These are phyloP conservation scores for Sweltsa coloradensis DNA, from an alignment of 1,140 invertebrate species.

Conservation along the genomic window DNA sequence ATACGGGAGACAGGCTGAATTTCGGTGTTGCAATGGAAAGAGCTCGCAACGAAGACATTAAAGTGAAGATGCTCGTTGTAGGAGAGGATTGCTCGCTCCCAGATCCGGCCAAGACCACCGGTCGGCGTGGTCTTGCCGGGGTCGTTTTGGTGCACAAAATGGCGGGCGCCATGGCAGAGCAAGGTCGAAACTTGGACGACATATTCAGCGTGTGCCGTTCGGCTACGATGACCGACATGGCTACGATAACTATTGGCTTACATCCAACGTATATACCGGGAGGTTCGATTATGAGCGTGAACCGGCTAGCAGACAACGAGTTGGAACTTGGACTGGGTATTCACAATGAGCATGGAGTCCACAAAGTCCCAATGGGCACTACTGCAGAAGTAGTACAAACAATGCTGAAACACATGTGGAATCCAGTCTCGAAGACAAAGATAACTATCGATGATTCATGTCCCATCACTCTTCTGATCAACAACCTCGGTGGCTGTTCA, in stretches of 20 bases:
- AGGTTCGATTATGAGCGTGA: constrained; percentile 5
- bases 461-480: constrained; percentile 40
- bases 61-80: constrained; percentile 24
- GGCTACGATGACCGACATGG: constrained; percentile 11
- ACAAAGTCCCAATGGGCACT: constrained; percentile 23
- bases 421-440: not conserved
- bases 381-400: constrained; percentile 29
- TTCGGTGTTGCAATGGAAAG: constrained; percentile 44
- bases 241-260: constrained; percentile 21
- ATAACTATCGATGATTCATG: constrained; percentile 23
- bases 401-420: constrained; percentile 30
- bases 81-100: constrained; percentile 35
- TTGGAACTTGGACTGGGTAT: constrained; percentile 32
- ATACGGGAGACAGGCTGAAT: constrained; percentile 50
- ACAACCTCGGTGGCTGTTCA: constrained; percentile 46
- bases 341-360: not conserved
- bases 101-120: constrained; percentile 26
- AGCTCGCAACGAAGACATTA: constrained; percentile 33
- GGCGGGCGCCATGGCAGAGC: constrained; percentile 52
- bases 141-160: constrained; percentile 49
- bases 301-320: constrained; percentile 28
- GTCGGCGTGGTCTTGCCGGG: constrained; percentile 44
- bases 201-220: not conserved
- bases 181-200: constrained; percentile 34
- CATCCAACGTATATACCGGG: constrained; percentile 6